A percentile compares a stretch with the other conserved stretches of the same genome.
Evolutionary conservation across 2,888 invertebrate species (phyloP).

Genomic region (Brachypalpus laphriformis): DNA sequence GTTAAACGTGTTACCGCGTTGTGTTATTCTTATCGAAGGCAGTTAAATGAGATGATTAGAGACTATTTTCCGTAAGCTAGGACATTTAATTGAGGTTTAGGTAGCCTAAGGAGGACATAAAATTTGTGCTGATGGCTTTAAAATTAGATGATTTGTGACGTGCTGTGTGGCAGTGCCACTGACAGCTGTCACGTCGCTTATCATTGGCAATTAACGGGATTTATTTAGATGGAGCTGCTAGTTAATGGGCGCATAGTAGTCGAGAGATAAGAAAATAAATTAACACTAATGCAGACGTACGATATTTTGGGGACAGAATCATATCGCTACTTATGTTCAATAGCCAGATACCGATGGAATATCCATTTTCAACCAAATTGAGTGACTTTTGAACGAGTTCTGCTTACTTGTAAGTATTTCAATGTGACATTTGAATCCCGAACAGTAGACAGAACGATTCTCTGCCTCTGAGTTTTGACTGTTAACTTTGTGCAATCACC

Average conservation of each 20-base stretch:
- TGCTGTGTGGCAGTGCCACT: conserved; percentile 14
- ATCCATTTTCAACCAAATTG: no score
- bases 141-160: conserved; percentile 43
- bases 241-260: neutral
- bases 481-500: no score
- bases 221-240: neutral
- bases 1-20: conserved; percentile 60
- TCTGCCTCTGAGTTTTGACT: no score
- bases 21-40: conserved; percentile 52
- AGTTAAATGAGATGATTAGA: conserved; percentile 63
- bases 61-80: conserved; percentile 3
- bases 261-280: neutral
- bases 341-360: no score
- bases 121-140: conserved; percentile 45
- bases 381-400: no score
- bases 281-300: no score
- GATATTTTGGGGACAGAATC: no score
- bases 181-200: conserved; percentile 67
- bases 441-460: no score
- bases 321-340: no score
- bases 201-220: conserved; percentile 40
- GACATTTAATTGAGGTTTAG: conserved; percentile 48
- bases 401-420: no score
- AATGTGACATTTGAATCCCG: no score
- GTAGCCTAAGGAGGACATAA: conserved; percentile 27